Base-by-base conservation (phyloP, 2,113 vertebrate genomes). In the Ceyx cyanopectus region DNA sequence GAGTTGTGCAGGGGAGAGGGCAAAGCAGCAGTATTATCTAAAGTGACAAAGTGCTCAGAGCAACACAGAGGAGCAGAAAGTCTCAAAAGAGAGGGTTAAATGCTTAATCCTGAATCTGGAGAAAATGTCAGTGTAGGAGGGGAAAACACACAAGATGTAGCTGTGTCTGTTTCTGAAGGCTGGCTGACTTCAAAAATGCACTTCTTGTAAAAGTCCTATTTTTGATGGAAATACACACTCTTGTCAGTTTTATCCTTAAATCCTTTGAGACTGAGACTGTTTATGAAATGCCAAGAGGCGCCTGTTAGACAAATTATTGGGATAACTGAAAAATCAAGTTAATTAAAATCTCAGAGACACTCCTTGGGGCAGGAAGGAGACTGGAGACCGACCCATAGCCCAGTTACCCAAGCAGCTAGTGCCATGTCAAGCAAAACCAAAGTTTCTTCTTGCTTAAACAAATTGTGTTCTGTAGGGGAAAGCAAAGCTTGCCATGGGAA, bases 121-220 rank as follows among this genome's bases (percentile, higher is more conserved):
- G 82, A 90, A 96, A 86, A 96, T 95, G 93, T 94, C 92, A 93
- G 90, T 2, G n/a, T 94, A 48, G 96, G 93, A 96, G 93, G 90
- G 92, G 90, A 67, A 93, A 86, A 37, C 79, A 81, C 2, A 0
- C 56, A 85, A 70, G 66, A 68, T 20, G 24, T 53, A 48, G 65
- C 40, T 51, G 22, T 0, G 6, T 81, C 51, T 89, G 0, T 85
- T 91, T 89, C 74, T 74, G 69, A 74, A 63, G 48, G 29, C 68
- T 87, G 81, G 1, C 79, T 67, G 73, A 19, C 81, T 91, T 65
- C 6, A 51, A 45, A 84, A 88, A 32, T 37, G 43, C 24, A 8
- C 37, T 87, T 82, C 61, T 83, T 89, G 60, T 85, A 66, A 69
- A 65, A 82, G 70, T 29, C 34, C 50, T 76, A 4, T 34, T 91